A percentile compares a stretch with the other conserved stretches of the same genome.
Evolutionary conservation across 2,113 vertebrate genomes (phyloP).

Genomic region (Bucco capensis): DNA sequence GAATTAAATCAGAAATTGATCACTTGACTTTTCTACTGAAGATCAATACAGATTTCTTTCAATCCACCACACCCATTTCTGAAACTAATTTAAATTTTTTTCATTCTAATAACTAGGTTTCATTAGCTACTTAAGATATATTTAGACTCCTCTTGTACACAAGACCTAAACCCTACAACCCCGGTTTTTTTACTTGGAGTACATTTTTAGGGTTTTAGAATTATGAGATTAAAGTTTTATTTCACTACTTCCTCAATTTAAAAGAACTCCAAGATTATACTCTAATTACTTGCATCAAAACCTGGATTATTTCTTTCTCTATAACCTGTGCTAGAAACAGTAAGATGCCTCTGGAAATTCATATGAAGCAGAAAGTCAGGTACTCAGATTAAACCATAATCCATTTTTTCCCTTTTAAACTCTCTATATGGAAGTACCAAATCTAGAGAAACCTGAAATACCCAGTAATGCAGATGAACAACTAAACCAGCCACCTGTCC

Average conservation of each 20-base stretch:
- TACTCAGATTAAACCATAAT: not conserved
- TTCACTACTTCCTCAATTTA: not conserved
- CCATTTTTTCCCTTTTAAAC: not conserved
- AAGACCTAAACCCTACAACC: not conserved
- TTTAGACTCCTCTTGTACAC: not conserved
- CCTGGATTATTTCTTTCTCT: not conserved
- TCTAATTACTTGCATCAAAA: not conserved
- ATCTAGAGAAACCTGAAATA: not conserved
- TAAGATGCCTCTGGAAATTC: not conserved
- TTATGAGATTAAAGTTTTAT: not conserved
- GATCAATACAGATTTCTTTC: not conserved
- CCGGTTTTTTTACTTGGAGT: not conserved
- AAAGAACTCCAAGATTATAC: not conserved
- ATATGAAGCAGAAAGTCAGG: not conserved
- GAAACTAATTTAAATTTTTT: not conserved
- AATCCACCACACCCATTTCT: not conserved
- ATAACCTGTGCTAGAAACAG: not conserved
- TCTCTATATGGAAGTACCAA: not conserved
- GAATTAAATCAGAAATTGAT: constrained; percentile 10
- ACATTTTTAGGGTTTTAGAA: not conserved
- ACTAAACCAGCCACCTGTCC: not conserved
- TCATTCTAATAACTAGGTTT: not conserved
- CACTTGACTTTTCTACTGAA: not conserved
- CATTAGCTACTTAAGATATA: not conserved
- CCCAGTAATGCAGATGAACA: not conserved